phyloP scores from a whole-genome alignment of 2,113 vertebrate genomes.

The Apistogramma diplotaenia region DNA sequence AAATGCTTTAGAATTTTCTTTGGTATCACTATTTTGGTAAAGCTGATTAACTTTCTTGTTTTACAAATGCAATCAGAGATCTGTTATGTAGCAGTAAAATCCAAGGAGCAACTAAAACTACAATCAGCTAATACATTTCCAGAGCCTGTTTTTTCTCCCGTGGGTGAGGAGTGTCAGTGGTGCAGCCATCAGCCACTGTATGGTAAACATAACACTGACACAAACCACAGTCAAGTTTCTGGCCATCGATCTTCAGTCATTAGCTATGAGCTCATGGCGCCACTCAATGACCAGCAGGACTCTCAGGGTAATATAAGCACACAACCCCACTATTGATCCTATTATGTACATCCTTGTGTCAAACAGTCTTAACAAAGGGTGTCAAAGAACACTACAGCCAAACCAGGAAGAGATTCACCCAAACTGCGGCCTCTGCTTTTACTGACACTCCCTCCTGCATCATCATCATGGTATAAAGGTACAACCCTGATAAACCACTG shows the following conservation, averaged over 20 bases:
- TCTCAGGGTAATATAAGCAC: conserved; percentile 70
- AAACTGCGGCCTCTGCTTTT: neutral
- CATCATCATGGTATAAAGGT: no score
- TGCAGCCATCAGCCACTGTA: conserved; percentile 57
- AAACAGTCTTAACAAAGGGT: conserved; percentile 57
- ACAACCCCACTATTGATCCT: conserved; percentile 66
- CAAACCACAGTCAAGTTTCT: conserved; percentile 74
- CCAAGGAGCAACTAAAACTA: conserved; percentile 49
- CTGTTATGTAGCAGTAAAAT: conserved; percentile 40
- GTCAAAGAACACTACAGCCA: conserved; percentile 28
- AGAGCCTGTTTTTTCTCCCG: conserved; percentile 43
- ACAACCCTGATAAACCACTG: no score
- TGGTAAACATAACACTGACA: conserved; percentile 70
- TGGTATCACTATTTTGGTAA: neutral
- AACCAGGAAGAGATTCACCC: neutral
- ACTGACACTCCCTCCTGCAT: no score
- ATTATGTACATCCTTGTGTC: conserved; percentile 61
- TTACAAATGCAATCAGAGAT: conserved; percentile 30
- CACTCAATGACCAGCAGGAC: conserved; percentile 68
- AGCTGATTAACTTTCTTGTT: conserved; percentile 7
- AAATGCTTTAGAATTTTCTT: conserved; percentile 17
- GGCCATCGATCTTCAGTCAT: conserved; percentile 78
- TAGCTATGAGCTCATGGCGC: conserved; percentile 77
- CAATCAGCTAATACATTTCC: conserved; percentile 35
- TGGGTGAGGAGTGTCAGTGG: conserved; percentile 54